phyloP scores from a whole-genome alignment of 1,140 invertebrate species.

The Leptopilina boulardi region DNA sequence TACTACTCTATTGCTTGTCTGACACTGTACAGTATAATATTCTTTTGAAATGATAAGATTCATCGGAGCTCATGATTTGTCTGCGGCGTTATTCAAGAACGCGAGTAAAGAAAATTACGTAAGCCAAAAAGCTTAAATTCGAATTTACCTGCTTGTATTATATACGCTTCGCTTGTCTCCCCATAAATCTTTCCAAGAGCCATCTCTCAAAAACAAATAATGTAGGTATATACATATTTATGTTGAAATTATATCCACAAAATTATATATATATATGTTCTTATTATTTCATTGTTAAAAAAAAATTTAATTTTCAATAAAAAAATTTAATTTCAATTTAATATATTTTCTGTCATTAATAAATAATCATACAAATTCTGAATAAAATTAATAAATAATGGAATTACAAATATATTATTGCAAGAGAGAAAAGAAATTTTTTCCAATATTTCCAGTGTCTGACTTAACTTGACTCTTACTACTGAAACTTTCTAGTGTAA shows the following conservation, averaged over 20 bases:
- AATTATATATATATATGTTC: background rate
- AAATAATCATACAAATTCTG: background rate
- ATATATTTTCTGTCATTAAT: too few relatives aligned
- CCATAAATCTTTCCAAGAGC: background rate
- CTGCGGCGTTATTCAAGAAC: constrained; percentile 23
- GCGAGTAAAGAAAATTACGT: constrained; percentile 30
- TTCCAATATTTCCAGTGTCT: background rate
- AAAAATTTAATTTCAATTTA: too few relatives aligned
- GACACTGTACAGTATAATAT: constrained; percentile 31
- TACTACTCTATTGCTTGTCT: constrained; percentile 33
- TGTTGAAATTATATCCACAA: background rate
- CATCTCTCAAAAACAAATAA: background rate
- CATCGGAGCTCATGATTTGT: constrained; percentile 36
- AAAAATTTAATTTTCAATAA: background rate
- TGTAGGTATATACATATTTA: background rate
- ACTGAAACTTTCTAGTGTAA: background rate
- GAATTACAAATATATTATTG: background rate
- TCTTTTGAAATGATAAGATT: constrained; percentile 23
- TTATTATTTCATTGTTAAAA: background rate
- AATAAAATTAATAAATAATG: background rate
- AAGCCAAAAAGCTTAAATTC: constrained; percentile 21
- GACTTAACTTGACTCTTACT: background rate
- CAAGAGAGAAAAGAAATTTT: too few relatives aligned
- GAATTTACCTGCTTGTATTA: constrained; percentile 33
- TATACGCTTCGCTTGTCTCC: background rate